A percentile compares a stretch with the other conserved stretches of the same genome.
Evolutionary conservation across 2,888 invertebrate species (phyloP).

Genomic region (Flexamia atlantica): DNA sequence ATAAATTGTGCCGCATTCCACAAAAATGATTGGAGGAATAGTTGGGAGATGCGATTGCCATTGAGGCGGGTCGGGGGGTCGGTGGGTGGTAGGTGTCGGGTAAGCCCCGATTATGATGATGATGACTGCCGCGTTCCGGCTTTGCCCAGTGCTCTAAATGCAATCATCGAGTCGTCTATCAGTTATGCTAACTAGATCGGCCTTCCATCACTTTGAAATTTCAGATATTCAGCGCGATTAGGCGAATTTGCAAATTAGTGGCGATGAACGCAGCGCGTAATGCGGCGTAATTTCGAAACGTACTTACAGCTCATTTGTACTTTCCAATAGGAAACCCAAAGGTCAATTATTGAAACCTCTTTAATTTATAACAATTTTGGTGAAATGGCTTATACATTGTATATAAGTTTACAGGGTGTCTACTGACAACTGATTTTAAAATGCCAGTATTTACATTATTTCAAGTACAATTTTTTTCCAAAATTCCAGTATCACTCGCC

Average conservation of each 20-base stretch:
- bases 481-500: no score
- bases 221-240: background rate
- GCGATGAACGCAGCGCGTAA: no score
- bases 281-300: no score
- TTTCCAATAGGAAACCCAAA: no score
- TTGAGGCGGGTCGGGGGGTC: background rate
- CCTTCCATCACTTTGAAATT: background rate
- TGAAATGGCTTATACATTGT: no score
- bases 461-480: no score
- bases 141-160: conserved; percentile 31
- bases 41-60: background rate
- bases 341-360: no score
- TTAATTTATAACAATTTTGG: no score
- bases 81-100: background rate
- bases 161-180: conserved; percentile 7
- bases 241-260: background rate
- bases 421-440: no score
- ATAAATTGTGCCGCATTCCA: conserved; percentile 52
- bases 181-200: conserved; percentile 10
- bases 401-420: no score
- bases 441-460: no score
- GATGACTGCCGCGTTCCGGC: conserved; percentile 28
- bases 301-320: no score
- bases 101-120: conserved; percentile 22
- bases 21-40: conserved; percentile 41